A percentile compares a stretch with the other conserved stretches of the same genome.
phyloP scores from a whole-genome alignment of 2,113 vertebrate species.

The Acinonyx jubatus region DNA sequence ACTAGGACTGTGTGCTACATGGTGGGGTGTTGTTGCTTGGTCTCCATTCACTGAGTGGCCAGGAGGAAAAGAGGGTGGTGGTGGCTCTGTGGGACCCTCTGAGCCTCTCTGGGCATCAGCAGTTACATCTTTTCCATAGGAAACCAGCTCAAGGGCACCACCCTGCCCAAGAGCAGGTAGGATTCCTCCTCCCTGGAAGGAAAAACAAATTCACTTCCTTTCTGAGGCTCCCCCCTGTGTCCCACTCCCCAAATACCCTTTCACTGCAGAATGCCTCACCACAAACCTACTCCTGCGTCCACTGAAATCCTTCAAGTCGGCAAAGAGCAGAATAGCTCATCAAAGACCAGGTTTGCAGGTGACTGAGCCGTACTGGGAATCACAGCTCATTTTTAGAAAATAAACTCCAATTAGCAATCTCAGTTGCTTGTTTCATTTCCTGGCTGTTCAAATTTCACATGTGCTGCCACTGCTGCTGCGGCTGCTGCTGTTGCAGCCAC shows the following conservation, averaged over 20 bases:
- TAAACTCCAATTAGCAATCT: conserved; percentile 60
- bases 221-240: not conserved
- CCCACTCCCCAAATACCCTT: not conserved
- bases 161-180: not conserved
- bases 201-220: not conserved
- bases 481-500: not conserved
- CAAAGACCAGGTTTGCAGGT: conserved; percentile 57
- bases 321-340: conserved; percentile 52
- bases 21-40: not conserved
- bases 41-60: not conserved
- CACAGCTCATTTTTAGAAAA: conserved; percentile 50
- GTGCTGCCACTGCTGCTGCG: not conserved
- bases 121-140: not conserved
- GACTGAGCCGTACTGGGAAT: not conserved
- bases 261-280: not conserved
- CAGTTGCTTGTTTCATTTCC: conserved; percentile 60
- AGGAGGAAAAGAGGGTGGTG: not conserved
- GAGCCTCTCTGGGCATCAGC: no score
- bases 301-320: not conserved
- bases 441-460: not conserved
- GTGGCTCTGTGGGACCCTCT: not conserved
- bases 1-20: not conserved
- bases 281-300: not conserved
- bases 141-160: not conserved
- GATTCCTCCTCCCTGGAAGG: not conserved